Evolutionary conservation across 1,140 invertebrate genomes (phyloP).

Genomic region (Danaus melanippus): DNA sequence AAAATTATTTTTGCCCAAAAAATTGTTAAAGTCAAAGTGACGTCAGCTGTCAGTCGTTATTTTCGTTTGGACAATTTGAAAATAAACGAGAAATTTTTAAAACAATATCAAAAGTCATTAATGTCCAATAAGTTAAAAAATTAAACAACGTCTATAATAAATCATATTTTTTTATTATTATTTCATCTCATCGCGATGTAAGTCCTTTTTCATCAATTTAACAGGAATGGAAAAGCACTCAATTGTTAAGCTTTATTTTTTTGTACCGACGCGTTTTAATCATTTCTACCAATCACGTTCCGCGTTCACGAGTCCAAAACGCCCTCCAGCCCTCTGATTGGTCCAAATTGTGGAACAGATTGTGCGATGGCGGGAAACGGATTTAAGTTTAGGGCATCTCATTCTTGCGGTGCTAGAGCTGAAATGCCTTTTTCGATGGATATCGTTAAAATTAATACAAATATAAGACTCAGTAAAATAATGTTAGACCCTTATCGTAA

Average conservation of each 20-base stretch:
- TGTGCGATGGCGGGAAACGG: constrained; percentile 65
- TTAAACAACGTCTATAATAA: constrained; percentile 58
- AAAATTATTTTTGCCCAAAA: constrained; percentile 21
- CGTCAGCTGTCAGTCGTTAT: too few species aligned
- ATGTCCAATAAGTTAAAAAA: constrained; percentile 69
- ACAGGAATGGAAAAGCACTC: constrained; percentile 57
- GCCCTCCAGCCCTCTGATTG: constrained; percentile 52
- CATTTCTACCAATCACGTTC: constrained; percentile 50
- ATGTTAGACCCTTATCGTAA: too few species aligned
- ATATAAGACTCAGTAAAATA: too few species aligned
- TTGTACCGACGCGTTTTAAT: constrained; percentile 57
- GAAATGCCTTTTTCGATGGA: constrained; percentile 5
- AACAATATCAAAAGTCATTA: constrained; percentile 69
- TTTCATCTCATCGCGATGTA: constrained; percentile 57
- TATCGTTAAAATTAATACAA: too few species aligned
- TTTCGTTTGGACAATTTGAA: too few species aligned
- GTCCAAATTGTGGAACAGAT: constrained; percentile 45
- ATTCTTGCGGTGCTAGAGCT: constrained; percentile 43
- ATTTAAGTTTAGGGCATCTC: constrained; percentile 68
- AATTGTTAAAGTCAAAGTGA: constrained; percentile 31
- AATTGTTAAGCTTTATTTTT: constrained; percentile 67
- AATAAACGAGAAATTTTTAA: constrained; percentile 18
- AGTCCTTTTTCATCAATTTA: constrained; percentile 69
- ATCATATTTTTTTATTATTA: constrained; percentile 52
- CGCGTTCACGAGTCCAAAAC: constrained; percentile 31